Evolutionary conservation across 2,888 invertebrate species (phyloP).

Genomic region (Pheosia tremula): DNA sequence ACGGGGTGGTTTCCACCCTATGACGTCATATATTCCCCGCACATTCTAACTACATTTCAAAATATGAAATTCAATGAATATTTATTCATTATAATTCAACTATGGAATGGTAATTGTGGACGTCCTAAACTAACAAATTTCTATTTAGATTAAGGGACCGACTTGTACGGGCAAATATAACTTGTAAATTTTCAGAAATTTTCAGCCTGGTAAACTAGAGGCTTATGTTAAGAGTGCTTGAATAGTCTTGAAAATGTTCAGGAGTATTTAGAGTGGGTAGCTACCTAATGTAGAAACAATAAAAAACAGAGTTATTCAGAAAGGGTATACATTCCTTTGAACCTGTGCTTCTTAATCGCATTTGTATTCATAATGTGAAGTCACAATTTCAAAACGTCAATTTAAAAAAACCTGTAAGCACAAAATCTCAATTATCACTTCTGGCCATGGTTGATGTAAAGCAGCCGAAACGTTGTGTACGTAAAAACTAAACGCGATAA

Average conservation of each 20-base stretch:
- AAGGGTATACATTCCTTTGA: no score
- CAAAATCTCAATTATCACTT: no score
- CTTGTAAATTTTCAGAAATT: conserved; percentile 5
- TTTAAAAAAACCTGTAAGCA: no score
- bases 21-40: conserved; percentile 7
- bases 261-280: not conserved
- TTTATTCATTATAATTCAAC: conserved; percentile 37
- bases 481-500: no score
- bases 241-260: not conserved
- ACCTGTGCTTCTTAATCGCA: no score
- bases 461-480: no score
- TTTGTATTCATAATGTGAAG: no score
- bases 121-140: conserved; percentile 36
- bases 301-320: no score
- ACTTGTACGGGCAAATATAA: conserved; percentile 3
- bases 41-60: conserved; percentile 6
- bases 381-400: no score
- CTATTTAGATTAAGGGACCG: conserved; percentile 34
- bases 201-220: not conserved
- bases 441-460: no score
- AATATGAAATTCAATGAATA: conserved; percentile 36
- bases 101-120: conserved; percentile 34
- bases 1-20: not conserved
- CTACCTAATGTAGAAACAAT: no score
- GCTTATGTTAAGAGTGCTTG: not conserved